Percentiles rank a stretch among this genome's conserved stretches.
Conservation (phyloP, 2,113 vertebrate species). For the Aegotheles bennettii region DNA sequence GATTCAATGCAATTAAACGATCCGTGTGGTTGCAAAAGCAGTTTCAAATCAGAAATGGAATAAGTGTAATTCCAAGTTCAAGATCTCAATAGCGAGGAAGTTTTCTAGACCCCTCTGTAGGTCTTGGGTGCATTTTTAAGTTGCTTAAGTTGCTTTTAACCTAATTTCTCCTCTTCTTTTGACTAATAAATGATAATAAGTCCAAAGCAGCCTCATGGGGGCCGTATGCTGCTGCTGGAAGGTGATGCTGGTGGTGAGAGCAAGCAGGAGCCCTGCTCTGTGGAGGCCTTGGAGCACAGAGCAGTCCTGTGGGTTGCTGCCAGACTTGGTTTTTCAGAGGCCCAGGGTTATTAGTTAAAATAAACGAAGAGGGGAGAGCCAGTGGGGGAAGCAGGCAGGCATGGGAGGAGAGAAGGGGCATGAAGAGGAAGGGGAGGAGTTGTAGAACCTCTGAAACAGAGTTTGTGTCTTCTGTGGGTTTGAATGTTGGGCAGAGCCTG, state of each 20-base stretch:
- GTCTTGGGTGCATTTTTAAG: neutral
- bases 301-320: neutral
- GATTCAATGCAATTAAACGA: neutral
- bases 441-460: neutral
- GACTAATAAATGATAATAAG: neutral
- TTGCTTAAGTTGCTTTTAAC: neutral
- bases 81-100: neutral
- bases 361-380: neutral
- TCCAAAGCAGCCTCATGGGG: too few species aligned
- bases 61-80: neutral
- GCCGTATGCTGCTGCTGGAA: neutral
- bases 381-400: neutral
- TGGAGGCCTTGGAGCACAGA: neutral
- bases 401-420: fast-evolving
- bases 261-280: too few species aligned
- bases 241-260: neutral
- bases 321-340: neutral
- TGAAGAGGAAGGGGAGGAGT: neutral
- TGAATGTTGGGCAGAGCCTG: neutral
- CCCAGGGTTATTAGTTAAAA: neutral
- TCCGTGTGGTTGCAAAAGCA: neutral
- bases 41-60: neutral
- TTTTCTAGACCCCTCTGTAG: neutral
- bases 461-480: neutral
- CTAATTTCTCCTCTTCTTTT: neutral